Base-by-base conservation (phyloP, 1,140 invertebrate species). In the Hesperophylax magnus region DNA sequence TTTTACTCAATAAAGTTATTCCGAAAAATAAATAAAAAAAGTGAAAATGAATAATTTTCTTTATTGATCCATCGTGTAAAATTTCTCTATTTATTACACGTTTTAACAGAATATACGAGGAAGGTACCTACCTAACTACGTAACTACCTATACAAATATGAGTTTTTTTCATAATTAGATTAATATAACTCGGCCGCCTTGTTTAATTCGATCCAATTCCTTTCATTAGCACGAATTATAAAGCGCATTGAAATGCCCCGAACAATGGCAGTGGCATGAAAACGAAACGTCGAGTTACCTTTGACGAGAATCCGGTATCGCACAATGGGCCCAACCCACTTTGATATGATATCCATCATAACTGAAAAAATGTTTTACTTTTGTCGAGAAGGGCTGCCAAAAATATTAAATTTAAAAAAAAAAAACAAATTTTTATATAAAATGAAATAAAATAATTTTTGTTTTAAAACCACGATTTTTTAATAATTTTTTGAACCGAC, bases 331-430 rank as follows among this genome's bases (percentile, higher is more conserved):
- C n/a, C 34, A 9, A 72, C 34, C 69, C 34, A 53, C 18, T 72
- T 22, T 53, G 69, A n/a, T 72, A 72, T 72, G 69, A 72, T 72
- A 72, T 72, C 69, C 34, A 22, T 72, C 69, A 72, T 72, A 72
- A 72, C 47, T 47, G 47, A 72, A 72, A 72, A n/a, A 11, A 47
- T 67, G 27, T 34, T 67, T 27, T 31, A n/a, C 5, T 17, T n/a
- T 8, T n/a, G 11, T 6, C 5, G 22, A 27, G 22, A 22, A 67
- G 63, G 63, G 63, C 31, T 67, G 63, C 2, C 31, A 27, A 22
- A 67, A 65, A 27, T 11, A 31, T 8, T 0, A 65, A 65, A 63
- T 24, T 31, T 27, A 24, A 31, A 24, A 65, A 65, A 31, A 24
- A 65, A 31, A 2, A 31, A 31, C 27, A 31, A 31, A 3, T 31